A percentile compares a stretch with the other conserved stretches of the same genome.
Conservation (phyloP, 1,140 invertebrate genomes). For the Proales similis region DNA sequence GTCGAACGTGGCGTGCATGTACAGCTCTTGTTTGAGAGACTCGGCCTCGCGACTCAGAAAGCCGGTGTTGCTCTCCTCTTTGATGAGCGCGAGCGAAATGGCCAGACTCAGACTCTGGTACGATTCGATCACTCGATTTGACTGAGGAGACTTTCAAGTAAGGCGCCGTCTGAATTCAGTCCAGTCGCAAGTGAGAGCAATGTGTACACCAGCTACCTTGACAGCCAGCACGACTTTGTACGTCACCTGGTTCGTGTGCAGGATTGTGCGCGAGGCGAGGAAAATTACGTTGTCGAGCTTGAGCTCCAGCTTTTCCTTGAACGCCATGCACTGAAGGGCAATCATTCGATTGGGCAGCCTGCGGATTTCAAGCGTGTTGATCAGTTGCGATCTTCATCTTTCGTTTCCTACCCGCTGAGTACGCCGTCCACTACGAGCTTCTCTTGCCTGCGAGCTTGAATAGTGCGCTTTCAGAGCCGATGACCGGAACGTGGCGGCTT, state of each 20-base stretch:
- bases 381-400: background rate
- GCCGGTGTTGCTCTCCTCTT: constrained; percentile 18
- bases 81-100: constrained; percentile 1
- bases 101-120: constrained; percentile 13
- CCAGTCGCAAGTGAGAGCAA: background rate
- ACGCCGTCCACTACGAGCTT: constrained; percentile 19
- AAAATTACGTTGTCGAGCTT: constrained; percentile 36
- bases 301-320: constrained; percentile 24
- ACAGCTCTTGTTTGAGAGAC: background rate
- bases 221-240: constrained; percentile 26
- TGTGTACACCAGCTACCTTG: background rate
- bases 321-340: constrained; percentile 7
- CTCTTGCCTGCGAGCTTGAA: background rate
- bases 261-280: constrained; percentile 4
- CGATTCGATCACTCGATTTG: constrained; percentile 7
- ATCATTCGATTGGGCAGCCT: constrained; percentile 10
- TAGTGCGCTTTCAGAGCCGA: constrained; percentile 2
- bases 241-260: constrained; percentile 28
- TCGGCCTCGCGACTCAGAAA: constrained; percentile 11
- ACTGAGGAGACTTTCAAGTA: constrained; percentile 5
- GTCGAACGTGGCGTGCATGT: constrained; percentile 19
- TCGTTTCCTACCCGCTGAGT: constrained; percentile 17
- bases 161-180: background rate
- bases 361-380: background rate
- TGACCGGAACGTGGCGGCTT: background rate